Conservation (phyloP, 2,797 vertebrate species). For the Protonibea diacanthus region DNA sequence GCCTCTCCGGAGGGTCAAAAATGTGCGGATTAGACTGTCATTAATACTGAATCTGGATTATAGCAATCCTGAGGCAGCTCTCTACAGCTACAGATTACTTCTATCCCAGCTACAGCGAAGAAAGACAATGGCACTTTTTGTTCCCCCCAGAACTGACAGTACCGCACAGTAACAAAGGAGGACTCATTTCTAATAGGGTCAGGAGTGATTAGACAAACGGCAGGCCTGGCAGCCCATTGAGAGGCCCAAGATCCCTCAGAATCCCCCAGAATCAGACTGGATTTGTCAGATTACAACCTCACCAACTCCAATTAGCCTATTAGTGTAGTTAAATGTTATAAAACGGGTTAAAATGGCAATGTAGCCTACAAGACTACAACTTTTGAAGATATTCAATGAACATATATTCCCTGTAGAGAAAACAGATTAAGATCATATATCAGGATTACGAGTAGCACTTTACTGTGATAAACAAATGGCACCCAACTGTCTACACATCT, state of each 20-base stretch:
- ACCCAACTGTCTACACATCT: conserved; percentile 55
- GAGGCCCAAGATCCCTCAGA: conserved; percentile 59
- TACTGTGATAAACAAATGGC: conserved; percentile 37
- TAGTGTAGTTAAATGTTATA: conserved; percentile 38
- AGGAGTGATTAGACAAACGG: conserved; percentile 79
- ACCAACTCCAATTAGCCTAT: conserved; percentile 63
- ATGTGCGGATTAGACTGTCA: conserved; percentile 76
- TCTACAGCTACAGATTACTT: conserved; percentile 78
- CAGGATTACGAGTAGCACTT: neutral
- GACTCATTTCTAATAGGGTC: conserved; percentile 81
- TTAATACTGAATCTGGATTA: conserved; percentile 87
- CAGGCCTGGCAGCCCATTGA: conserved; percentile 48
- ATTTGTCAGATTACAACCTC: conserved; percentile 75
- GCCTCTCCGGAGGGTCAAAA: conserved; percentile 70
- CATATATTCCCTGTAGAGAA: conserved; percentile 3
- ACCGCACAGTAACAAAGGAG: conserved; percentile 77
- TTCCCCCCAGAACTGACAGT: conserved; percentile 76
- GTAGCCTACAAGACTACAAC: neutral
- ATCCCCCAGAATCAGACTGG: conserved; percentile 68
- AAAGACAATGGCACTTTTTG: conserved; percentile 85
- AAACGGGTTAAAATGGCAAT: conserved; percentile 13
- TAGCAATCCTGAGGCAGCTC: conserved; percentile 77
- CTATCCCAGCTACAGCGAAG: conserved; percentile 61
- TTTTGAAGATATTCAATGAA: conserved; percentile 29
- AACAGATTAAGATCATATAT: neutral